phyloP scores from a whole-genome alignment of 2,888 invertebrate species.

The Beris morrisii region DNA sequence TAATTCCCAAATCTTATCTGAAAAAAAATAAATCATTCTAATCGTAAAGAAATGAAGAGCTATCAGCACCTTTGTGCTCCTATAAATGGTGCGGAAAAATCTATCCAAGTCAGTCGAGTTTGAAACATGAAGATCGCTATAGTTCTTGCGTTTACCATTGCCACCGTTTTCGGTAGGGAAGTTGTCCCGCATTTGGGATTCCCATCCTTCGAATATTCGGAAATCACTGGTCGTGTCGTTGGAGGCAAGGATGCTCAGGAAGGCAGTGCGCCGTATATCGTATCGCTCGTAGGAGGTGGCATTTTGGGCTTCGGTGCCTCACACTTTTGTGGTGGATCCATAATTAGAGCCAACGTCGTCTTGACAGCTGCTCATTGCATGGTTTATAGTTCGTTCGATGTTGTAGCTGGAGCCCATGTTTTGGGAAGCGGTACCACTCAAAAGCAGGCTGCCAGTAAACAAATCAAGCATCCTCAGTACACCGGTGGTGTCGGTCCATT shows the following conservation, averaged over 20 bases:
- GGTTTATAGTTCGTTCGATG: not conserved
- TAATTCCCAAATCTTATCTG: too few species aligned
- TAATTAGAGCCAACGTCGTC: slow-evolving; percentile 52
- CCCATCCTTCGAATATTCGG: slow-evolving; percentile 19
- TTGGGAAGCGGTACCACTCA: slow-evolving; percentile 41
- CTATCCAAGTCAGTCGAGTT: slow-evolving; percentile 1
- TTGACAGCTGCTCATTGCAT: slow-evolving; percentile 56
- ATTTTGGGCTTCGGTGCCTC: slow-evolving; percentile 39
- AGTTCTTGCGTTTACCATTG: slow-evolving; percentile 1
- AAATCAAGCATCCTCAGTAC: slow-evolving; percentile 49
- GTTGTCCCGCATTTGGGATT: slow-evolving; percentile 8
- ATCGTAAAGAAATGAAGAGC: too few species aligned
- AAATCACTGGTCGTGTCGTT: slow-evolving; percentile 46
- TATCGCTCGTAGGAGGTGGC: slow-evolving; percentile 50
- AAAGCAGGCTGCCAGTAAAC: slow-evolving; percentile 45
- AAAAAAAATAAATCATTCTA: too few species aligned
- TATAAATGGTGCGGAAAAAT: too few species aligned
- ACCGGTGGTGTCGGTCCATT: slow-evolving; percentile 56
- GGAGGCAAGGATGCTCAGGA: slow-evolving; percentile 52
- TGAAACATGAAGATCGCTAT: slow-evolving; percentile 10
- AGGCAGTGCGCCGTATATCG: slow-evolving; percentile 56
- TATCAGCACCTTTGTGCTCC: too few species aligned
- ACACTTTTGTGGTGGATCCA: slow-evolving; percentile 58
- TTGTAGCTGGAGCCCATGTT: slow-evolving; percentile 2
- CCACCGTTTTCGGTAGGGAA: slow-evolving; percentile 4